These are phyloP conservation scores for Myotis planiceps DNA, from an alignment of 2,797 vertebrate genomes.

Conservation along the genomic window DNA sequence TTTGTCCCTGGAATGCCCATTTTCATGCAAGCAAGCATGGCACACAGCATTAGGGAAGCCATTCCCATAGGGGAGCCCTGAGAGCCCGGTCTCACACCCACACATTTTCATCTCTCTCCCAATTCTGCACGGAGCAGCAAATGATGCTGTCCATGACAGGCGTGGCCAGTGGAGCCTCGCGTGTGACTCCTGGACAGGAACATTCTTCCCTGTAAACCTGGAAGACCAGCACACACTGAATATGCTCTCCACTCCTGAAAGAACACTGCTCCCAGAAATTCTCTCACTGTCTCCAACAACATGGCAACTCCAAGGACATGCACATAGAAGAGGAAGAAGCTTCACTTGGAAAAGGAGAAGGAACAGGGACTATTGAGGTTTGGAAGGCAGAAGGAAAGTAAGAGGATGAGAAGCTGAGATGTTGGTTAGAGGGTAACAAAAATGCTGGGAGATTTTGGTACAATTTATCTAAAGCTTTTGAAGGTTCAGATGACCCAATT, in stretches of 20 bases:
- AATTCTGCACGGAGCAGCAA: neutral
- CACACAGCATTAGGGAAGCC: neutral
- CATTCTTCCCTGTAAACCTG: accelerated
- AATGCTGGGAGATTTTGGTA: neutral
- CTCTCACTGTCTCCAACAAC: neutral
- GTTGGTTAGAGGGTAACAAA: neutral
- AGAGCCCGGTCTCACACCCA: too few relatives aligned
- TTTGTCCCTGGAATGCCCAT: neutral
- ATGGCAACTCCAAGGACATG: neutral
- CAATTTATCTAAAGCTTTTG: neutral
- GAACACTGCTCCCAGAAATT: neutral
- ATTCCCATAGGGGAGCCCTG: neutral
- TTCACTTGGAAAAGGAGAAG: neutral
- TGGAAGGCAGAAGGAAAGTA: neutral
- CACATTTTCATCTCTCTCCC: neutral
- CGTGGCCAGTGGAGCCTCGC: neutral
- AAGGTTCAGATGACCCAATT: neutral
- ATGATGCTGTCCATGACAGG: neutral
- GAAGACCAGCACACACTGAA: neutral
- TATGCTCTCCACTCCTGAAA: neutral
- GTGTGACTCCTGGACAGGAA: neutral
- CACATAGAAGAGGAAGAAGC: neutral
- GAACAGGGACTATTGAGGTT: neutral
- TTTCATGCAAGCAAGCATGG: neutral
- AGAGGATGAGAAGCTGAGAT: neutral